These are phyloP conservation scores for Hydra vulgaris DNA, from an alignment of 30 jellyfish, hydroid and myxozoan species.

Conservation along the genomic window DNA sequence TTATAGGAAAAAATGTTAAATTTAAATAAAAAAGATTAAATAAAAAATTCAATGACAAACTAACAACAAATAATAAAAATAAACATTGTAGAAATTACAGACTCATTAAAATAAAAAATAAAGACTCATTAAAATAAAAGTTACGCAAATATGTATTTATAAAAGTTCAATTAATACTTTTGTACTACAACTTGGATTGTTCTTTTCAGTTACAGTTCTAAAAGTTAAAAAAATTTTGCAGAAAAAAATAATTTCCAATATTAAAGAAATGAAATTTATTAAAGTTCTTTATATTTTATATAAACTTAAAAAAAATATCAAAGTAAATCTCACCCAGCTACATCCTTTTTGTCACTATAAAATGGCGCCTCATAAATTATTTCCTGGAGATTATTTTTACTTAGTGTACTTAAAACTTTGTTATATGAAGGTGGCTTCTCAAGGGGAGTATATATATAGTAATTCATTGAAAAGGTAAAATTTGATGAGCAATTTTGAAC, in stretches of 20 bases:
- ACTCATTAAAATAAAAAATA: too few species aligned
- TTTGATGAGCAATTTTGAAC: too few species aligned
- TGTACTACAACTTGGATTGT: neutral
- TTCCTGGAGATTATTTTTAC: constrained; percentile 42
- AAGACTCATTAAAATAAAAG: too few species aligned
- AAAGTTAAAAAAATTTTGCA: neutral
- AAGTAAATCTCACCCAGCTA: neutral
- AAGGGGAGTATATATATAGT: neutral
- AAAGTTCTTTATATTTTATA: too few species aligned
- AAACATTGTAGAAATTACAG: too few species aligned
- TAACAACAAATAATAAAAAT: too few species aligned
- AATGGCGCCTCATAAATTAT: constrained; percentile 45
- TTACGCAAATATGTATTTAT: too few species aligned
- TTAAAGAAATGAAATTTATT: too few species aligned
- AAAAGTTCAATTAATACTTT: neutral
- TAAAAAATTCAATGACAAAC: too few species aligned
- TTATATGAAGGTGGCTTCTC: constrained; percentile 45
- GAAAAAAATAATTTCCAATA: neutral
- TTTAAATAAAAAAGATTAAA: too few species aligned
- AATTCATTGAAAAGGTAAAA: too few species aligned
- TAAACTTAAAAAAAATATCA: neutral
- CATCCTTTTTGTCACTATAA: constrained; percentile 26
- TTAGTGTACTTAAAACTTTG: constrained; percentile 20
- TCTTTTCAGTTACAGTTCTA: neutral
- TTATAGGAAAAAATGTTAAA: too few species aligned